Conservation (phyloP, 2,113 vertebrate genomes). For the Corvus hawaiiensis region DNA sequence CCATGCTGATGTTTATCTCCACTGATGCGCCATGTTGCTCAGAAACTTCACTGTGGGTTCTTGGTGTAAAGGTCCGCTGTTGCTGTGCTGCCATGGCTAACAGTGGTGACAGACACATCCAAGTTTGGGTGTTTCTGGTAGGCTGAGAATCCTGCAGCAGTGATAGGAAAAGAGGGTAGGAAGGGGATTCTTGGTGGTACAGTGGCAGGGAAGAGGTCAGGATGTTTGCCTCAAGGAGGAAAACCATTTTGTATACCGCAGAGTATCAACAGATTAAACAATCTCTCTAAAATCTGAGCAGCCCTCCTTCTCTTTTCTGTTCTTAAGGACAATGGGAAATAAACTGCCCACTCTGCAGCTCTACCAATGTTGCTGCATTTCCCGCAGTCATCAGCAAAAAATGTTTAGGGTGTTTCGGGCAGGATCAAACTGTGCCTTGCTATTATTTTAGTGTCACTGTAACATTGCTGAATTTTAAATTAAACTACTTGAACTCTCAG, state of each 20-base stretch:
- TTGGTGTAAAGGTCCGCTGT: neutral
- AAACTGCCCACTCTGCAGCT: neutral
- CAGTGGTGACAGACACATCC: neutral
- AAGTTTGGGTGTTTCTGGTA: neutral
- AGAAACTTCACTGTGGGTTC: neutral
- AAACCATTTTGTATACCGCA: neutral
- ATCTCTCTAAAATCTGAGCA: neutral
- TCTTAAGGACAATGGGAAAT: neutral
- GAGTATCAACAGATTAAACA: rapidly evolving
- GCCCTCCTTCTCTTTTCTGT: neutral
- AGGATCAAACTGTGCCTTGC: neutral
- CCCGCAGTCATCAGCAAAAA: neutral
- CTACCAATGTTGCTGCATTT: neutral
- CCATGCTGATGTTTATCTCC: neutral
- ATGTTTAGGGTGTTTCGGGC: neutral
- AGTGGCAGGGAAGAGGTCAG: neutral
- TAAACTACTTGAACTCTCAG: neutral
- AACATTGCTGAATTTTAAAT: neutral
- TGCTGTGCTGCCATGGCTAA: neutral
- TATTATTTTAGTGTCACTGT: neutral
- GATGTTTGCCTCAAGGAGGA: neutral
- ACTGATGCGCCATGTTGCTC: neutral
- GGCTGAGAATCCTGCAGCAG: neutral
- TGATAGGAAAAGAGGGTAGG: neutral
- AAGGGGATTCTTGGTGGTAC: neutral